Evolutionary conservation across 2,888 invertebrate species (phyloP).

Genomic region (Dromius quadrimaculatus): DNA sequence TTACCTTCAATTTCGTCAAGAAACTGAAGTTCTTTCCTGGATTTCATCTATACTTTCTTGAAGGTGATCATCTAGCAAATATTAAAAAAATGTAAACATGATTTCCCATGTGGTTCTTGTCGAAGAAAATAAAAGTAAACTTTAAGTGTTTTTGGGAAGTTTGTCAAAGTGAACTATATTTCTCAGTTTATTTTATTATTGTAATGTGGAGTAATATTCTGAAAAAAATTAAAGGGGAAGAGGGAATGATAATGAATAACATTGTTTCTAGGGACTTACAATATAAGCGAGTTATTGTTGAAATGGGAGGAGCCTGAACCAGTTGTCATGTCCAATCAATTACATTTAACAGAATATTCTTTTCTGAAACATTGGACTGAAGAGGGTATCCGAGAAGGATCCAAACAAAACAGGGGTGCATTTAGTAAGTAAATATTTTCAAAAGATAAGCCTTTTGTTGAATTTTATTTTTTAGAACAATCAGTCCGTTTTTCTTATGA

Average conservation of each 20-base stretch:
- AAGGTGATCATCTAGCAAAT: too few relatives aligned
- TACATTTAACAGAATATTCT: slow-evolving; percentile 86
- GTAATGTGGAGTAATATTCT: not conserved
- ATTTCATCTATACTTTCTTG: too few relatives aligned
- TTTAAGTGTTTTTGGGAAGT: too few relatives aligned
- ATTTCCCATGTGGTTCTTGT: too few relatives aligned
- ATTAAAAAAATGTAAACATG: too few relatives aligned
- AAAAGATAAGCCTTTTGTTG: not conserved
- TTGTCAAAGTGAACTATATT: too few relatives aligned
- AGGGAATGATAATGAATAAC: too few relatives aligned
- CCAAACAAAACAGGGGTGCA: slow-evolving; percentile 73
- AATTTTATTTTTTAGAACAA: slow-evolving; percentile 18
- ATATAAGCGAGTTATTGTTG: slow-evolving; percentile 79
- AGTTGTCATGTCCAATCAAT: slow-evolving; percentile 79
- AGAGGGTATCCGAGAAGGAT: slow-evolving; percentile 77
- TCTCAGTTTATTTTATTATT: not conserved
- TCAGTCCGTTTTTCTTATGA: too few relatives aligned
- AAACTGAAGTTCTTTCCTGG: too few relatives aligned
- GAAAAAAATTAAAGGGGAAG: too few relatives aligned
- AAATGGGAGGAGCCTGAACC: slow-evolving; percentile 83
- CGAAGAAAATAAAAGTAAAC: too few relatives aligned
- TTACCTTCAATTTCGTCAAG: too few relatives aligned
- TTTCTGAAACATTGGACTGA: slow-evolving; percentile 80
- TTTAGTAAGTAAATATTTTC: slow-evolving; percentile 69
- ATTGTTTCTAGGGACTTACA: slow-evolving; percentile 82